Evolutionary conservation across 1,140 invertebrate species (phyloP), one percentile per base, ranked within the genome.

Genomic region (Lepidurus packardi): DNA sequence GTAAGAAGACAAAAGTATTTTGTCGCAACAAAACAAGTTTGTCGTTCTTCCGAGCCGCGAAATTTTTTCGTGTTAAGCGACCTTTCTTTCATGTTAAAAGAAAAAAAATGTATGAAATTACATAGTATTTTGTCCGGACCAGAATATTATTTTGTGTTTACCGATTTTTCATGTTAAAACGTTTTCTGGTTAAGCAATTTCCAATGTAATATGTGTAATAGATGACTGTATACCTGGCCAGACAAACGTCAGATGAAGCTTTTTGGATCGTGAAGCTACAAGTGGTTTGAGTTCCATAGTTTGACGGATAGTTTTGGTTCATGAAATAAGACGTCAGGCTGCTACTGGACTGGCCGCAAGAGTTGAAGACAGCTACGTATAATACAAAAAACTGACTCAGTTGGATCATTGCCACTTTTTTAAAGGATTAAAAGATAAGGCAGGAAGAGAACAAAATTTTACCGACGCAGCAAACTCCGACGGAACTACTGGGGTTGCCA

Each of bases 211-310:
- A 34, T 34, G 0, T 4, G 34, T 4, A 34, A 34, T 34, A 34
- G 34, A 34, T 34, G 34, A 34, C 34, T n/a, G 5, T 16, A 7
- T 65, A n/a, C 53, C 53, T 65, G 2, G 21, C 53, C 16, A 65
- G 53, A 16, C 53, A 65, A 65, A 65, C 53, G 53, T 65, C 21
- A 5, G 13, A 21, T 3, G 53, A 65, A 65, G 8, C 7, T 65
- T 21, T 7, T 21, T 7, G 6, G 21, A 65, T 16, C 16, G 53
- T 65, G 53, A n/a, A 65, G 6, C 16, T 7, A 65, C 53, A 65
- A 47, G 45, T 0, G 9, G n/a, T 9, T 13, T 1, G 0, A 16
- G 13, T 0, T 5, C 0, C 0, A n/a, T 65, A 21, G 9, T 0
- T 7, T 7, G 16, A 7, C 6, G 53, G 53, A 65, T 1, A 65